Evolutionary conservation across 2,113 vertebrate species (phyloP).

Genomic region (Zingel zingel): DNA sequence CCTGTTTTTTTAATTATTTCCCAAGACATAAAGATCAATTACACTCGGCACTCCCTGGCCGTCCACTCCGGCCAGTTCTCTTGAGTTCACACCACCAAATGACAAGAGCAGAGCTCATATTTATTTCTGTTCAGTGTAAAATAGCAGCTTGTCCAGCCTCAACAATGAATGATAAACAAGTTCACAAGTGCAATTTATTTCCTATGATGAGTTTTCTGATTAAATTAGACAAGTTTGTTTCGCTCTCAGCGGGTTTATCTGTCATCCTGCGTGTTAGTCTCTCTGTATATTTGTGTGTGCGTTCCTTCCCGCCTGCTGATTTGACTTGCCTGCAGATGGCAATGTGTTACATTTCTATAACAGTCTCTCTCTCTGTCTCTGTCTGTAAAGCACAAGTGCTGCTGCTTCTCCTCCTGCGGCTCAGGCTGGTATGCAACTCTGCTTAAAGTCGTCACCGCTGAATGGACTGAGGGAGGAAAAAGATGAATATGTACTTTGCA

Average conservation of each 20-base stretch:
- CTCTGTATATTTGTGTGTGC: conserved; percentile 18
- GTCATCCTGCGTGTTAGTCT: conserved; percentile 17
- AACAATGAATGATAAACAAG: conserved; percentile 70
- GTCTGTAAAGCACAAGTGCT: conserved; percentile 47
- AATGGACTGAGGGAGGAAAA: conserved; percentile 32
- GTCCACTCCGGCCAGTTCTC: conserved; percentile 6
- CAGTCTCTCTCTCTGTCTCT: conserved; percentile 29
- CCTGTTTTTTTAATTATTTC: conserved; percentile 37
- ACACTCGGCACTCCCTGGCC: not conserved
- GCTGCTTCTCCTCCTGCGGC: conserved; percentile 58
- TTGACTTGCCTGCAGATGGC: conserved; percentile 79
- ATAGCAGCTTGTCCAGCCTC: conserved; percentile 62
- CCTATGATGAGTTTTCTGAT: conserved; percentile 74
- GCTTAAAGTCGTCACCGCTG: conserved; percentile 51
- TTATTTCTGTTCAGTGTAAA: conserved; percentile 33
- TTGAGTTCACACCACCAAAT: not conserved
- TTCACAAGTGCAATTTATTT: conserved; percentile 71
- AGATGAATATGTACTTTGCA: conserved; percentile 53
- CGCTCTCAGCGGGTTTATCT: conserved; percentile 71
- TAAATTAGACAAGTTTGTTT: conserved; percentile 76
- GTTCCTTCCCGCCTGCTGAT: conserved; percentile 45
- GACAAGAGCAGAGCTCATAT: conserved; percentile 8
- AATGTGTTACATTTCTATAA: conserved; percentile 76
- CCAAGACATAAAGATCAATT: not conserved
- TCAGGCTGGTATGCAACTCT: conserved; percentile 54